Base-by-base conservation (phyloP, 2,113 vertebrate genomes). In the Pterophyllum scalare region DNA sequence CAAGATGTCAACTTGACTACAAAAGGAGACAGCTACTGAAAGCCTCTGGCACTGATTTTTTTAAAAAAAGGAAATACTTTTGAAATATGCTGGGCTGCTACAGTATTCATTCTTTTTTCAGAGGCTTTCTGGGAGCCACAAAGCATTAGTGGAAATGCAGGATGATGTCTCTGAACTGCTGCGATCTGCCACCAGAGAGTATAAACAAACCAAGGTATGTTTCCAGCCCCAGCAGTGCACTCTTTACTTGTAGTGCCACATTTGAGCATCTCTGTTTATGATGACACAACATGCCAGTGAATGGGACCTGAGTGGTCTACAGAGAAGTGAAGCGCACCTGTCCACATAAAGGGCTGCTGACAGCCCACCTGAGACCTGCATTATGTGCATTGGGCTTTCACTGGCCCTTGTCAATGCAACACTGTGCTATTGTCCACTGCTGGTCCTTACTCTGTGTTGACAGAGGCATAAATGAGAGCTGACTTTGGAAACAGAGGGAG, bases 131-230 rank as follows among this genome's bases (percentile, higher is more conserved):
- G 97, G 97, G 83, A 97, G 98, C 90, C 98, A 99, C 95, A 99
- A 99, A 94, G 97, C 97, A 0, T 92, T 99, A 89, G 98, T 99
- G 82, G 98, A 99, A 94, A 99, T 99, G 98, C 98, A 99, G 83
- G 98, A 98, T 17, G 94, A 97, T 3, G 96, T 98, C 85, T 88
- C 86, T 0, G 97, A 98, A 49, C 97, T 99, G 49, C 95, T 99
- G 91, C 96, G 84, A 84, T 97, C 95, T 2, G 95, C 96, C 3
- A 93, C 96, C 26, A 93, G 91, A 87, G 97, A 99, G 52, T 92
- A 96, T 24, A 96, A 96, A 3, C 94, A 96, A 86, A 96, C 97
- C 80, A 97, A 97, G 97, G 98, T 99, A 94, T 92, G 93, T 80
- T 59, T 74, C 22, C 28, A 54, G 17, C 43, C n/a, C 14, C 4